Evolutionary conservation across 2,797 vertebrate species (phyloP).

Genomic region (Alcedo atthis): DNA sequence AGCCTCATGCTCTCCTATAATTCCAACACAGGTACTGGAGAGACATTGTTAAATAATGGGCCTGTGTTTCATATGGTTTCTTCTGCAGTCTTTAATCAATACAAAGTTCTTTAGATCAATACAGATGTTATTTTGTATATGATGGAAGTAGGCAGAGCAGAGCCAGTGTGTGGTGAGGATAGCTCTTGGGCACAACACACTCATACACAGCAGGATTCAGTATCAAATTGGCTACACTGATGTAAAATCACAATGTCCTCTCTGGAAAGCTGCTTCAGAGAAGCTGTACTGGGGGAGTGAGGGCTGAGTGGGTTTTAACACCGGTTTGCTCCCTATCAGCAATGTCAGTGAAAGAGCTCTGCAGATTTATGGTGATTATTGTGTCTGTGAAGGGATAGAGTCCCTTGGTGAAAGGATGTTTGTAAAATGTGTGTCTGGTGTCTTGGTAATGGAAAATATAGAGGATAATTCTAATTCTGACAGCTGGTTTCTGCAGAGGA

Average conservation of each 20-base stretch:
- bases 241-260: conserved; percentile 34
- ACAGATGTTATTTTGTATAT: conserved; percentile 68
- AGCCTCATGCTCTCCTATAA: neutral
- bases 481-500: conserved; percentile 18
- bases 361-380: conserved; percentile 57
- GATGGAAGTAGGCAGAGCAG: neutral
- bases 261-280: conserved; percentile 15
- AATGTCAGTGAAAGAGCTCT: conserved; percentile 20
- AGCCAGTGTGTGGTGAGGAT: neutral
- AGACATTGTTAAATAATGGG: conserved; percentile 64
- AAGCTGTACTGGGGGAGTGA: conserved; percentile 27
- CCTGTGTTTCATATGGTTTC: conserved; percentile 60
- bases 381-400: conserved; percentile 18
- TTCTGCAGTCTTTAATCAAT: conserved; percentile 74
- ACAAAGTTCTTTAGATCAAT: conserved; percentile 76
- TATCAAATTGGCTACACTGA: conserved; percentile 19
- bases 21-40: conserved; percentile 36
- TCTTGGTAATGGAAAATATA: conserved; percentile 14
- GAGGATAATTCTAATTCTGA: conserved; percentile 13
- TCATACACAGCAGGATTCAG: neutral
- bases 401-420: conserved; percentile 31
- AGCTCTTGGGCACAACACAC: neutral
- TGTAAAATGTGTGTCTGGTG: conserved; percentile 11
- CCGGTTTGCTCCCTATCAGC: conserved; percentile 20
- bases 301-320: conserved; percentile 8